phyloP scores from a whole-genome alignment of 1,140 invertebrate genomes.

The Frieseomelitta varia region DNA sequence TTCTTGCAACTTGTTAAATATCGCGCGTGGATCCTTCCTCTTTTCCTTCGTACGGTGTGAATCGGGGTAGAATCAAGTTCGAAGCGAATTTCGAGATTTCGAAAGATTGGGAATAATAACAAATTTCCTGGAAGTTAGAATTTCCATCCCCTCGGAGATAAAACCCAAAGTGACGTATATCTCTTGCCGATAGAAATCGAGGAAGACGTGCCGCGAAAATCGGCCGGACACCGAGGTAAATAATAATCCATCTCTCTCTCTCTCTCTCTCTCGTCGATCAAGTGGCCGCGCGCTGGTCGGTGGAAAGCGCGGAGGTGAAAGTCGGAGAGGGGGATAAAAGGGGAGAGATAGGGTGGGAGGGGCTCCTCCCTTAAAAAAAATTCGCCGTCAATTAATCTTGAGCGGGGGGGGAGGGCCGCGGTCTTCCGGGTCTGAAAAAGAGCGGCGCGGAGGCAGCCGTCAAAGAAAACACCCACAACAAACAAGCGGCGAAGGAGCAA shows the following conservation, averaged over 20 bases:
- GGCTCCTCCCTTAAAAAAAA: not conserved
- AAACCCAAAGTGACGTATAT: too few relatives aligned
- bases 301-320: not conserved
- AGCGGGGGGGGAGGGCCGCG: not conserved
- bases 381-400: slow-evolving; percentile 46
- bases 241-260: not conserved
- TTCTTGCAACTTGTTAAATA: not conserved
- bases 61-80: too few relatives aligned
- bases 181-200: too few relatives aligned
- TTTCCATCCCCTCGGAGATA: too few relatives aligned
- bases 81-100: too few relatives aligned
- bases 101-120: too few relatives aligned
- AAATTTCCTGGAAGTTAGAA: too few relatives aligned
- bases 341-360: not conserved
- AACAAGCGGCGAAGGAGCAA: slow-evolving; percentile 52
- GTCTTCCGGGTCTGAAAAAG: slow-evolving; percentile 50
- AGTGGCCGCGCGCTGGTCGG: too few relatives aligned
- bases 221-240: not conserved
- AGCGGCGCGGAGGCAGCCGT: slow-evolving; percentile 44
- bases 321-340: not conserved
- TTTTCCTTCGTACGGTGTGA: not conserved
- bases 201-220: not conserved
- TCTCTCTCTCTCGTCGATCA: not conserved
- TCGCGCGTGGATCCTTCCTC: not conserved
- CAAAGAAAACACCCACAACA: slow-evolving; percentile 53